These are phyloP conservation scores for Blomia tropicalis DNA, from an alignment of 2,888 invertebrate species.

Conservation along the genomic window DNA sequence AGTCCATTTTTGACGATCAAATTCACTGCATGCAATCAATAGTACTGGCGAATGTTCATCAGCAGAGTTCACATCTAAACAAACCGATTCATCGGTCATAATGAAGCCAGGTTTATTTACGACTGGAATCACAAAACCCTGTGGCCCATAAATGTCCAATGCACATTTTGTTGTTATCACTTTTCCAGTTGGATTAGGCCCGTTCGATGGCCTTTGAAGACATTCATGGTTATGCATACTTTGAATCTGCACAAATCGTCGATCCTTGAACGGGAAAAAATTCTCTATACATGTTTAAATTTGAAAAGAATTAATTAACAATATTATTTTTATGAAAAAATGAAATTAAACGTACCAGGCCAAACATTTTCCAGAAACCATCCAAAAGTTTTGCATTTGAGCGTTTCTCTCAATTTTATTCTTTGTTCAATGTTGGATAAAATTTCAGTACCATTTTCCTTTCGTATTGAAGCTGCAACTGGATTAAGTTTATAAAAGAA, in stretches of 20 bases:
- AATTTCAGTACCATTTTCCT: neutral
- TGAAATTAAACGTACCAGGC: conserved; percentile 43
- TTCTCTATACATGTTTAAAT: conserved; percentile 44
- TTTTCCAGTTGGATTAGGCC: conserved; percentile 50
- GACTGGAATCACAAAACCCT: conserved; percentile 29
- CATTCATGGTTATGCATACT: conserved; percentile 44
- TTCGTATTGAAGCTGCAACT: conserved; percentile 34
- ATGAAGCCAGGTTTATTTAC: conserved; percentile 42
- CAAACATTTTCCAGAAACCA: conserved; percentile 91
- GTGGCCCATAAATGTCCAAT: conserved; percentile 37
- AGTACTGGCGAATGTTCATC: conserved; percentile 41
- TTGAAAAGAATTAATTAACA: neutral
- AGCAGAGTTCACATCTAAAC: conserved; percentile 52
- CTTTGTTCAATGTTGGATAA: conserved; percentile 38
- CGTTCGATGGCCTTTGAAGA: conserved; percentile 47
- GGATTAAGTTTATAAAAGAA: conserved; percentile 75
- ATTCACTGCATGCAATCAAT: conserved; percentile 54
- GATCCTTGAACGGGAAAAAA: conserved; percentile 70
- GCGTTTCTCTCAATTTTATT: conserved; percentile 47
- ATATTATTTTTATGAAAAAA: neutral
- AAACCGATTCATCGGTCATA: conserved; percentile 74
- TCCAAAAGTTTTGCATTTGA: conserved; percentile 67
- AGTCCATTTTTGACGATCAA: conserved; percentile 52
- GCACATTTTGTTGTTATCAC: conserved; percentile 52
- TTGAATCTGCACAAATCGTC: conserved; percentile 63